phyloP scores from a whole-genome alignment of 2,888 invertebrate genomes.

The Orthosia gracilis region DNA sequence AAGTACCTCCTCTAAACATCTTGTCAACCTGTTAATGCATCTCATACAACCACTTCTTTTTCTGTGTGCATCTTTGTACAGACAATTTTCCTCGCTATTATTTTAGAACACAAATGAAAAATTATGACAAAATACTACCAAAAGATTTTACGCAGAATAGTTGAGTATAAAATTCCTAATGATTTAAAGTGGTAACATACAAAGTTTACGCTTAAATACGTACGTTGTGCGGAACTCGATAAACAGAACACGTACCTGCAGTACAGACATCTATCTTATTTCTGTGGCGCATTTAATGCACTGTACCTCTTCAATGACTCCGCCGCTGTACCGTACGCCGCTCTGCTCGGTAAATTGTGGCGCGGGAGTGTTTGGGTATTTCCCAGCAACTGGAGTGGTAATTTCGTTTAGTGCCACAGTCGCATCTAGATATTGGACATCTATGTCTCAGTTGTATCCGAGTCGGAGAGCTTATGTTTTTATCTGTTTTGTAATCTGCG shows the following conservation, averaged over 20 bases:
- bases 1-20: slow-evolving; percentile 21
- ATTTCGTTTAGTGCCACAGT: slow-evolving; percentile 53
- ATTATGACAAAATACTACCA: not conserved
- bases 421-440: slow-evolving; percentile 51
- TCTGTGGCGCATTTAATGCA: slow-evolving; percentile 65
- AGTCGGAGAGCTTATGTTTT: slow-evolving; percentile 37
- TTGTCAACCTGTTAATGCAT: slow-evolving; percentile 3
- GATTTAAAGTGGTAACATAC: slow-evolving; percentile 48
- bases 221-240: slow-evolving; percentile 45
- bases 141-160: slow-evolving; percentile 17
- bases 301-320: slow-evolving; percentile 63
- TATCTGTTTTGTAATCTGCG: slow-evolving; percentile 39
- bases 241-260: slow-evolving; percentile 58
- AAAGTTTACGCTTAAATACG: slow-evolving; percentile 52
- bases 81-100: not conserved
- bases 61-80: not conserved
- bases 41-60: too few relatives aligned
- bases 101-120: slow-evolving; percentile 1
- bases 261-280: slow-evolving; percentile 60
- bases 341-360: slow-evolving; percentile 62
- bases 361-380: slow-evolving; percentile 56
- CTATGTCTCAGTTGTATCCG: slow-evolving; percentile 36
- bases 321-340: slow-evolving; percentile 23
- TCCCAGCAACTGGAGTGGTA: slow-evolving; percentile 42
- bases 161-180: slow-evolving; percentile 37